Evolutionary conservation across 2,113 vertebrate species (phyloP), one percentile per base, ranked within the genome.

Genomic region (Archilochus colubris): DNA sequence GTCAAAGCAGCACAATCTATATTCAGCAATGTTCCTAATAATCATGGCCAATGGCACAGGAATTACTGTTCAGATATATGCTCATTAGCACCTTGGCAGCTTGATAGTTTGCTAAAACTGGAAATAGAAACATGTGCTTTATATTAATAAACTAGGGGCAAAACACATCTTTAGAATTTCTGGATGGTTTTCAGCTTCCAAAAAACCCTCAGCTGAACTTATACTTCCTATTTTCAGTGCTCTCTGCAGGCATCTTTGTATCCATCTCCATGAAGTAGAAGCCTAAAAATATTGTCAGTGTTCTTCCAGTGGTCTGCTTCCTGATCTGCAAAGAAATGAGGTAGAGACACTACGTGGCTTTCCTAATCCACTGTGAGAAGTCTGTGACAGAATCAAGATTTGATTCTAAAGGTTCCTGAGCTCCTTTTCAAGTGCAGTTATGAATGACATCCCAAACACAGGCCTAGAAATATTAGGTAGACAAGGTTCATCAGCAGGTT

Each of bases 11-110:
- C 50, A 84, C 59, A 40, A 44, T 77, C 43, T 70, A 66, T 88
- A 70, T 91, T 93, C 70, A 88, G 75, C 58, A 85, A 20, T n/a
- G 57, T 87, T 74, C 79, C 66, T 85, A 51, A 87, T 78, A 64
- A 89, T 61, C 76, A 30, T 48, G 36, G 33, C 69, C 59, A 53
- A 31, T 93, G 72, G 44, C 58, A 61, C 27, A 73, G 64, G 66
- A 70, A 91, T 88, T 91, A 21, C 82, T 88, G n/a, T 93, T 91
- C 93, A 95, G 46, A 38, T 54, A 46, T 84, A 70, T 2, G 5
- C 68, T 93, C 74, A 86, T 95, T 91, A 95, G 86, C 61, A 84
- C 78, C 51, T 91, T 93, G 93, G 91, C 74, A 93, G 66, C 69
- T 81, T 93, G 80, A 51, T 93, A 58, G 58, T 77, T 96, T 57